These are phyloP conservation scores for Julus scanicus DNA, from an alignment of 2,888 invertebrate genomes.

Conservation along the genomic window DNA sequence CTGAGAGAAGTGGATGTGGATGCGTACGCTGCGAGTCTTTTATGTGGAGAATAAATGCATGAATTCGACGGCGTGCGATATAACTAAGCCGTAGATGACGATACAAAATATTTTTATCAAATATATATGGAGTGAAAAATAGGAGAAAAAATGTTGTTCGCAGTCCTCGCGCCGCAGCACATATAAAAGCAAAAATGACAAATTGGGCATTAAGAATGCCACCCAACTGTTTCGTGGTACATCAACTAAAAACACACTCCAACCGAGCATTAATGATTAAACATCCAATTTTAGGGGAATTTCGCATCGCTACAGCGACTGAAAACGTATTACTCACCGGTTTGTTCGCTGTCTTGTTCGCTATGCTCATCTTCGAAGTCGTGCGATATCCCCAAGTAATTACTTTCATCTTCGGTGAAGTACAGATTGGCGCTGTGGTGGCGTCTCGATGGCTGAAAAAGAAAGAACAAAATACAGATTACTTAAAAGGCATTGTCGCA, in stretches of 20 bases:
- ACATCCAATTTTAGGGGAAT: not conserved
- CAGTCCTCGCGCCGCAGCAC: not conserved
- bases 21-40: too few species aligned
- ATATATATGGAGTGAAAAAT: not conserved
- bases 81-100: not conserved
- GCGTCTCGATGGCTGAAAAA: constrained; percentile 58
- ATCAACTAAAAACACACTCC: too few species aligned
- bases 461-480: constrained; percentile 26
- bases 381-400: constrained; percentile 54
- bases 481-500: too few species aligned
- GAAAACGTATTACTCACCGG: not conserved
- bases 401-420: constrained; percentile 58
- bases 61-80: too few species aligned
- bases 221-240: not conserved
- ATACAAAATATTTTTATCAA: not conserved
- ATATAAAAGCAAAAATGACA: not conserved
- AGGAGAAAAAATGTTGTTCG: not conserved
- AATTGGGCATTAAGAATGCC: not conserved
- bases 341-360: not conserved
- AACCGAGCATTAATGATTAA: not conserved
- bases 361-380: not conserved
- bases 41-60: too few species aligned
- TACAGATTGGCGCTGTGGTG: constrained; percentile 58
- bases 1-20: too few species aligned
- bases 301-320: not conserved